Evolutionary conservation across 2,113 vertebrate species (phyloP).

Genomic region (Ptychochromis oligacanthus): DNA sequence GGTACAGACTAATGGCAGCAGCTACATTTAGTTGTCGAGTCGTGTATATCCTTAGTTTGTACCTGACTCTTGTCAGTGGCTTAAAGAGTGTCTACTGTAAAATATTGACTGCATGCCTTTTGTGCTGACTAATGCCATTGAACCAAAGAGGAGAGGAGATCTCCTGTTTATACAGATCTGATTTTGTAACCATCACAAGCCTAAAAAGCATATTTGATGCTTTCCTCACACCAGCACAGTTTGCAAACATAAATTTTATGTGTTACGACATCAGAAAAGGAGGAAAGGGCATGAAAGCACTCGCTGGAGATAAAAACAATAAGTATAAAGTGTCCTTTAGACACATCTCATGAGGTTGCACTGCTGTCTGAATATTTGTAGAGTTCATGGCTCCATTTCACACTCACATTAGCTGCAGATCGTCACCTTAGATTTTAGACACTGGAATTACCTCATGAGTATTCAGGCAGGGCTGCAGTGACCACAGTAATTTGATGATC

Average conservation of each 20-base stretch:
- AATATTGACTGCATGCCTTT: too few relatives aligned
- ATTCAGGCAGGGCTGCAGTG: background rate
- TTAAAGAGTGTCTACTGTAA: too few relatives aligned
- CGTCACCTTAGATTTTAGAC: background rate
- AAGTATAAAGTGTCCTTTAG: background rate
- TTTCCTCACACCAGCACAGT: background rate
- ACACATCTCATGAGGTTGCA: background rate
- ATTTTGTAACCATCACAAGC: background rate
- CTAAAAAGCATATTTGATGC: background rate
- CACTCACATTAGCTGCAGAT: background rate
- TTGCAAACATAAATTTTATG: background rate
- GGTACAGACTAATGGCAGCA: too few relatives aligned
- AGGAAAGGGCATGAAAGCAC: too few relatives aligned
- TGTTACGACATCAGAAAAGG: background rate
- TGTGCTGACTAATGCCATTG: too few relatives aligned
- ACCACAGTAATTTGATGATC: background rate
- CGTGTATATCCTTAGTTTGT: too few relatives aligned
- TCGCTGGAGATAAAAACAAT: background rate
- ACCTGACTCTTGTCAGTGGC: too few relatives aligned
- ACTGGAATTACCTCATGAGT: background rate
- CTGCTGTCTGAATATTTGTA: background rate
- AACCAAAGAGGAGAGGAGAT: background rate
- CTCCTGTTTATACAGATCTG: background rate
- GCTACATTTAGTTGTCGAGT: too few relatives aligned
- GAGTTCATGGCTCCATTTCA: background rate